phyloP scores from a whole-genome alignment of 2,888 invertebrate species.

The Xestoiulus laeticollis region DNA sequence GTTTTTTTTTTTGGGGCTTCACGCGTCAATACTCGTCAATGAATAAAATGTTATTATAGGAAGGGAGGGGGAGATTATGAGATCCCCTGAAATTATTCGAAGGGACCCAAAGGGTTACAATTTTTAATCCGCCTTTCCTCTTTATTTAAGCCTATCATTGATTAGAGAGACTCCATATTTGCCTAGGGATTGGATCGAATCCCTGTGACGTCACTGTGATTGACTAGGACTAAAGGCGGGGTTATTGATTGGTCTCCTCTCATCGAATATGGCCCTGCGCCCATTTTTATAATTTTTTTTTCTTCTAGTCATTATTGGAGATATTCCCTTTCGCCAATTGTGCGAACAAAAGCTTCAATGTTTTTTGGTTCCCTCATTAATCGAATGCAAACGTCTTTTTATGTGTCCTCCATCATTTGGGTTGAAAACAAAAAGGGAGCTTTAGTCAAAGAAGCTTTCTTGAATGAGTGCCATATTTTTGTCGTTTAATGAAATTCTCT shows the following conservation, averaged over 20 bases:
- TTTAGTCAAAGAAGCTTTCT: background rate
- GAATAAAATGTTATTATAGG: slow-evolving; percentile 39
- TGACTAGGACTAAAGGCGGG: slow-evolving; percentile 29
- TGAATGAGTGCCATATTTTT: slow-evolving; percentile 40
- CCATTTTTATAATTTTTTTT: slow-evolving; percentile 38
- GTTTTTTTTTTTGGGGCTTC: slow-evolving; percentile 3
- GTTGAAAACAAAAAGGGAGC: slow-evolving; percentile 39
- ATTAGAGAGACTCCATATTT: slow-evolving; percentile 44
- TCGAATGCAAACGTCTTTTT: slow-evolving; percentile 28
- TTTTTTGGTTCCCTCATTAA: slow-evolving; percentile 31
- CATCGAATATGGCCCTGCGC: background rate
- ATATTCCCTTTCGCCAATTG: slow-evolving; percentile 36
- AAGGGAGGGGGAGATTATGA: background rate
- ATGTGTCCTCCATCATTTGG: slow-evolving; percentile 43
- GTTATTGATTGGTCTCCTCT: slow-evolving; percentile 51
- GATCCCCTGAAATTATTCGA: background rate
- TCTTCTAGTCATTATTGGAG: background rate
- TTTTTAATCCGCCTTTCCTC: slow-evolving; percentile 40
- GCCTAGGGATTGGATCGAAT: background rate
- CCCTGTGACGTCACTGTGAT: slow-evolving; percentile 42
- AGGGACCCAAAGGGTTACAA: slow-evolving; percentile 24
- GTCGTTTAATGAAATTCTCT: slow-evolving; percentile 32
- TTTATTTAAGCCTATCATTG: slow-evolving; percentile 38
- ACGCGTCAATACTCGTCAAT: slow-evolving; percentile 39
- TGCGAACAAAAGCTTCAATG: slow-evolving; percentile 17